Evolutionary conservation across 2,113 vertebrate species (phyloP).

Genomic region (Podocnemis expansa): DNA sequence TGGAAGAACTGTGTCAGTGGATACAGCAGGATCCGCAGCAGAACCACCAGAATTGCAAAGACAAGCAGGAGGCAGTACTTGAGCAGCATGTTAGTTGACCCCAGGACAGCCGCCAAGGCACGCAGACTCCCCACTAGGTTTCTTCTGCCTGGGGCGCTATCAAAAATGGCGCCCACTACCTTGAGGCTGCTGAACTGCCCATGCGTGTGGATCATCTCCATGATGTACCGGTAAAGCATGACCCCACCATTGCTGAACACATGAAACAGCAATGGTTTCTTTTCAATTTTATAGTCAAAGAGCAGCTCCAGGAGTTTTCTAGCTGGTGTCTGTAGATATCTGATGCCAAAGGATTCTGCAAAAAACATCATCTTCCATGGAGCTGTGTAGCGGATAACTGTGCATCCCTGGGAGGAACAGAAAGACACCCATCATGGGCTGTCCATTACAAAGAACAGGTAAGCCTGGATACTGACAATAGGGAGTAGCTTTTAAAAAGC

Average conservation of each 20-base stretch:
- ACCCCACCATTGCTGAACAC: constrained; percentile 94
- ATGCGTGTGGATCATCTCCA: constrained; percentile 83
- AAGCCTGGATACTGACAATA: neutral
- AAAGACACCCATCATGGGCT: neutral
- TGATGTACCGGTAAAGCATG: constrained; percentile 95
- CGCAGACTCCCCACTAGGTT: constrained; percentile 86
- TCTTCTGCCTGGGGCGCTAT: constrained; percentile 89
- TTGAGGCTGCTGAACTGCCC: constrained; percentile 80
- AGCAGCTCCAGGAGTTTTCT: constrained; percentile 89
- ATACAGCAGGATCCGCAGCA: constrained; percentile 85
- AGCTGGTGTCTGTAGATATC: constrained; percentile 85
- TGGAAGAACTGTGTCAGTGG: constrained; percentile 89
- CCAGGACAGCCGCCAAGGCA: constrained; percentile 83
- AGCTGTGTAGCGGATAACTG: constrained; percentile 91
- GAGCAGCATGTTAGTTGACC: constrained; percentile 73
- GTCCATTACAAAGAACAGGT: neutral
- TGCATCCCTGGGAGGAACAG: constrained; percentile 84
- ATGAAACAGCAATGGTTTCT: constrained; percentile 91
- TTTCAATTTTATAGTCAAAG: constrained; percentile 89
- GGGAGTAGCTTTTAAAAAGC: neutral
- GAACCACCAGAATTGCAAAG: constrained; percentile 77
- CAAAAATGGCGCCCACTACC: constrained; percentile 89
- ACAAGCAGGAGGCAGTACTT: constrained; percentile 79
- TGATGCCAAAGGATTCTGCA: constrained; percentile 89
- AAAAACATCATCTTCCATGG: constrained; percentile 92